phyloP scores from a whole-genome alignment of 2,888 invertebrate genomes.

The Drosophila trichaetosa region DNA sequence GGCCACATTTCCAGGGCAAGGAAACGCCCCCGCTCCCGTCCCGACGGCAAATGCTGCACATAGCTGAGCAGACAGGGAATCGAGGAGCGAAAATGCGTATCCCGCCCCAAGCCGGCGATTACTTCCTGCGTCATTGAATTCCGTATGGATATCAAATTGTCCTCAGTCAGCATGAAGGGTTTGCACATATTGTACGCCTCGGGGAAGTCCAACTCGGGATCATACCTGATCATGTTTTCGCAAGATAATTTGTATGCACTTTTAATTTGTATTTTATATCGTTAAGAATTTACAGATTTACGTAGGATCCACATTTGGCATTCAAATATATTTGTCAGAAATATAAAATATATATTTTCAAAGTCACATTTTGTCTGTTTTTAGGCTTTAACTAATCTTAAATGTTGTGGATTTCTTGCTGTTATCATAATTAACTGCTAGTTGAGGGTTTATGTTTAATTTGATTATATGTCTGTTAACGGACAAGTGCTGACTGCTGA shows the following conservation, averaged over 20 bases:
- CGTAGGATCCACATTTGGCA: not conserved
- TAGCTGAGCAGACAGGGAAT: conserved; percentile 97
- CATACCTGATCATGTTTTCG: conserved; percentile 20
- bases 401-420: not conserved
- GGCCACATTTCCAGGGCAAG: conserved; percentile 98
- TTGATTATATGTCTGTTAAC: not conserved
- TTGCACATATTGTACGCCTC: conserved; percentile 59
- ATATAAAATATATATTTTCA: not conserved
- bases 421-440: not conserved
- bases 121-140: conserved; percentile 90
- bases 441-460: not conserved
- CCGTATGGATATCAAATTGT: conserved; percentile 90
- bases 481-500: not conserved
- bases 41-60: conserved; percentile 96
- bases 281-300: not conserved
- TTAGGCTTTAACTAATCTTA: not conserved
- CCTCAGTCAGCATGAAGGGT: conserved; percentile 90
- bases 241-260: not conserved
- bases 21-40: conserved; percentile 96
- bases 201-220: conserved; percentile 60
- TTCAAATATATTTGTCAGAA: not conserved
- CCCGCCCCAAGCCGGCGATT: conserved; percentile 90
- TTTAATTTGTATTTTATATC: not conserved
- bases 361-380: not conserved
- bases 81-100: conserved; percentile 89